Evolutionary conservation across 2,888 invertebrate species (phyloP), one percentile per base, ranked within the genome.

Genomic region (Melinopterus prodromus): DNA sequence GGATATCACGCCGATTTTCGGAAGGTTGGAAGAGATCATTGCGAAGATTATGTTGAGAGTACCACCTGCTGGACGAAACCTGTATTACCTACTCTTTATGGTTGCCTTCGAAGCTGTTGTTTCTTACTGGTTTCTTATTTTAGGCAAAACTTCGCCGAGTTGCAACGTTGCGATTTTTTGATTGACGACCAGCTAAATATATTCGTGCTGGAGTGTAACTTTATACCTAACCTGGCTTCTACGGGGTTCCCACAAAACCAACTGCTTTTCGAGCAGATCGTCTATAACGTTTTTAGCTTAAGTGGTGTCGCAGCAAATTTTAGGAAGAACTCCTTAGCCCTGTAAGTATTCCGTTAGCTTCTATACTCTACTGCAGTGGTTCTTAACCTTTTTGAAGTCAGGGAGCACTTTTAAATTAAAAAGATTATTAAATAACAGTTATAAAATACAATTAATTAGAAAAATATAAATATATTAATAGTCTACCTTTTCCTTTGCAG

Each of bases 111-210:
- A 53, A 53, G 53, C 7, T 53, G 53, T 26, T 2, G 3, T 26
- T 9, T 12, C 12, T 53, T 53, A 53, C 53, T 12, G 53, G 7
- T 53, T 9, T 53, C 12, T 53, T 53, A 53, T 53, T 53, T 53
- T 53, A 71, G 26, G 4, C 2, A 71, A 1, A 71, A 71, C 71
- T 71, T 71, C 4, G 15, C 6, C 2, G 71, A 71, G 14, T 16
- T 71, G 71, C 71, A 16, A 15, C 71, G 71, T 16, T 71, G 15
- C 6, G 71, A 71, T 71, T 71, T 71, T 26, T 71, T 71, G 26
- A 26, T 71, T 15, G 71, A 71, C 5, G 71, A 71, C 71, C 1
- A 15, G 16, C 26, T 71, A 1, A 71, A 71, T 3, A 26, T 71
- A 1, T 71, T 71, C n/a, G 15, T 71, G 14, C 71, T 71, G 7